phyloP scores from a whole-genome alignment of 2,113 vertebrate genomes.

The Lagopus muta region DNA sequence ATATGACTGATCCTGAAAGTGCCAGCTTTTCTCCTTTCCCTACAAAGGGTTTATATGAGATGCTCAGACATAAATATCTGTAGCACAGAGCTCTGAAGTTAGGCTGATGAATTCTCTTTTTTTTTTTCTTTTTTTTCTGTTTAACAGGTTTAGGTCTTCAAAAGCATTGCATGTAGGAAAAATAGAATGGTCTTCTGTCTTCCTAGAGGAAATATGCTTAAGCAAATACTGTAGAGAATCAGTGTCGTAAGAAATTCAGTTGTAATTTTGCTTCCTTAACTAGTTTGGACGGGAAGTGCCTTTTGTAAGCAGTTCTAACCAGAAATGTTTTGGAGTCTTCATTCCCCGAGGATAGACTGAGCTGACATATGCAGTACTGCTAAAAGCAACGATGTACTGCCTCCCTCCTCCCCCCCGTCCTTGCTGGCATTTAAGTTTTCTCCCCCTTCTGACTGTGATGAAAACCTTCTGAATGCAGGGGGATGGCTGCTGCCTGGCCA shows the following conservation, averaged over 20 bases:
- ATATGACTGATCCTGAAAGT: background rate
- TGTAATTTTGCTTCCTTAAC: background rate
- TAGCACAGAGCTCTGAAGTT: background rate
- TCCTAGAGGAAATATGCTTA: background rate
- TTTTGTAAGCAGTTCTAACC: background rate
- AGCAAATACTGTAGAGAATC: background rate
- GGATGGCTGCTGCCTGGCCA: background rate
- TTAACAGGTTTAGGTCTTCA: background rate
- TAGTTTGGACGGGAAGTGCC: background rate
- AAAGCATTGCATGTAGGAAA: background rate
- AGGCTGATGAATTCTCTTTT: background rate
- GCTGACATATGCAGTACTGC: background rate
- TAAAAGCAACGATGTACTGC: background rate
- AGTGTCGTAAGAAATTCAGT: background rate
- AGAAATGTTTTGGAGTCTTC: constrained; percentile 1
- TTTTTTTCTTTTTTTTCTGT: background rate
- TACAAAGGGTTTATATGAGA: background rate
- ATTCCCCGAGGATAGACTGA: constrained; percentile 15
- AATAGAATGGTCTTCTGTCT: background rate
- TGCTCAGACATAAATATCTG: background rate
- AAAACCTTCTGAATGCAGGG: constrained; percentile 19
- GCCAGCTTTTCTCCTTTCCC: background rate
- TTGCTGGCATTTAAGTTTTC: constrained; percentile 30
- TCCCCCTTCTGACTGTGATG: background rate
- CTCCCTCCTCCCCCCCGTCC: background rate